Evolutionary conservation across 2,113 vertebrate genomes (phyloP), one percentile per base, ranked within the genome.

Genomic region (Eudyptes chrysolophus): DNA sequence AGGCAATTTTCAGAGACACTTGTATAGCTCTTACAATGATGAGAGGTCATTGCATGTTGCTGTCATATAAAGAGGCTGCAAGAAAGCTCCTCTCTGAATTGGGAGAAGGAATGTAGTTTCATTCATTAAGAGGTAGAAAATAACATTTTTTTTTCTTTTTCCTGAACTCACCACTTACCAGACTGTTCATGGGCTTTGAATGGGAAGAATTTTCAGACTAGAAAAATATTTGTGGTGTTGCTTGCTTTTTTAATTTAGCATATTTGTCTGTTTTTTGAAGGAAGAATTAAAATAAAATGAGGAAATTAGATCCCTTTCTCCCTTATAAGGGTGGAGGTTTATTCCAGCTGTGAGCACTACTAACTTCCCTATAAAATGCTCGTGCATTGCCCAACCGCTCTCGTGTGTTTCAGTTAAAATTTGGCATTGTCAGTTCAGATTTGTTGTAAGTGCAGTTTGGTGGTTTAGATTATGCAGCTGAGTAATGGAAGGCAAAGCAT

Each of bases 201-300:
- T 27, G 72, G 68, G 49, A 92, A 89, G 51, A 51, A 77, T 94
- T 94, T 96, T 94, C 64, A 78, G 36, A 29, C 76, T 81, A 34
- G 60, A 74, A 89, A 66, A 83, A 65, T 54, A 78, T 40, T 94
- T 78, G 10, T 3, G 75, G 42, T 94, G 70, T 22, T 95, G 22
- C 40, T 72, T 85, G 13, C 49, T 90, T 77, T 95, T 96, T 96
- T 94, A 74, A 65, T 96, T 93, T 93, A 71, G 71, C 85, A 64
- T 66, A 57, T 88, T 94, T 70, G 55, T 65, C 89, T 94, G 51
- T 11, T 71, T 72, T 84, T 89, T 94, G 66, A 83, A 93, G 66
- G 71, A 78, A 90, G 27, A 65, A 89, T 87, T 89, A 82, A 94
- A 95, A 86, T 92, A 90, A 93, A 88, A 65, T 16, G 55, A 87